Base-by-base conservation (phyloP, 2,888 invertebrate genomes). In the Biston betularia region DNA sequence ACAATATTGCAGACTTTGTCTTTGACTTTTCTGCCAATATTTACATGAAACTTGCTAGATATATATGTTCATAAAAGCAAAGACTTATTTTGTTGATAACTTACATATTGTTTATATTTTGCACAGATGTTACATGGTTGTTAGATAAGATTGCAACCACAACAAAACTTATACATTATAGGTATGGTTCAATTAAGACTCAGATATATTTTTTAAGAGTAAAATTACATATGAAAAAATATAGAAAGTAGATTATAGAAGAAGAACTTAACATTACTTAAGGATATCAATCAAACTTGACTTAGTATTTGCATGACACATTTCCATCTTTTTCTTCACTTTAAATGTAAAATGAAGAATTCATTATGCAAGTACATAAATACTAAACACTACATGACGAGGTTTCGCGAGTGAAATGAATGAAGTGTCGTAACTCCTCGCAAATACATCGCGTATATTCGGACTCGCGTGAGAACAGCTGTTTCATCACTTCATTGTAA, bases 401-500 rank as follows among this genome's bases (percentile, higher is more conserved):
- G 49, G 46, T 40, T 50, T 50, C 42, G 59, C 62, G 75, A 68
- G 60, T 65, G 59, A 75, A 76, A 74, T 68, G 60, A 69, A 75
- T 72, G 69, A 74, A 71, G 77, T 79, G 82, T 81, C 81, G 80
- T 78, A 82, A 81, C 75, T 79, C 66, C 73, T 77, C 65, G 75
- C 72, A 75, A 75, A 78, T 71, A 77, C 71, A 75, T 69, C 73
- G 75, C 70, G 74, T 69, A 68, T 74, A 72, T 75, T 76, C 70
- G 61, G 61, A 48, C 46, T 62, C 34, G 61, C 62, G 45, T 54
- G 59, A 79, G 85, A 93, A 93, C 93, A 93, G 93, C 92, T 93
- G 92, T 93, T 92, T 92, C 90, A 82, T 86, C 89, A 88, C 84
- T 84, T 81, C 77, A 76, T 83, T 52, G 82, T 83, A 87, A 88